Conservation (phyloP, 2,113 vertebrate genomes). For the Entosphenus tridentatus region DNA sequence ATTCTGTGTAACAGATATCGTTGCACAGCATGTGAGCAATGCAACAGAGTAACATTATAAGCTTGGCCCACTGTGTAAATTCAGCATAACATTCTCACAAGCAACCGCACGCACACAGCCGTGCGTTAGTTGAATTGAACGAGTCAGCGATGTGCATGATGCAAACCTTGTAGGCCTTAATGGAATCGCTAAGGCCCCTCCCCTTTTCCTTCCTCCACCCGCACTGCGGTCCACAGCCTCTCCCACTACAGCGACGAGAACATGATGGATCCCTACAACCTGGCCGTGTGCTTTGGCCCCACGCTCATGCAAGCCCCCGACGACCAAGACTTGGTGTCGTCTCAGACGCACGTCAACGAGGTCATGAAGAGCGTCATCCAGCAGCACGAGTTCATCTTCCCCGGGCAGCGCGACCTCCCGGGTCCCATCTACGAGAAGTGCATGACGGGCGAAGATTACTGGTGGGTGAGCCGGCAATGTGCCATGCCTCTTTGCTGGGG, state of each 20-base stretch:
- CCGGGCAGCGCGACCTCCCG: conserved; percentile 53
- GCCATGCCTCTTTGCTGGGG: neutral
- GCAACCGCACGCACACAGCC: too few species aligned
- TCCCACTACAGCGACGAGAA: conserved; percentile 97
- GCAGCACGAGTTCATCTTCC: conserved; percentile 80
- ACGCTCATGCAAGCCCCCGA: conserved; percentile 95
- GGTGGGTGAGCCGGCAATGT: conserved; percentile 28
- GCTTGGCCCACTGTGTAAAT: too few species aligned
- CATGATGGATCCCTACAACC: conserved; percentile 99
- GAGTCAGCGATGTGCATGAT: too few species aligned
- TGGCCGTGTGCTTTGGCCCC: conserved; percentile 95
- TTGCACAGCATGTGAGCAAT: too few species aligned
- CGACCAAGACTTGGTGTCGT: conserved; percentile 78
- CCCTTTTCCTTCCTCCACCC: too few species aligned
- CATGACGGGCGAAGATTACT: conserved; percentile 94
- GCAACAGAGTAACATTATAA: too few species aligned
- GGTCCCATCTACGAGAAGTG: conserved; percentile 94
- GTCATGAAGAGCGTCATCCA: conserved; percentile 93
- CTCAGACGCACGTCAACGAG: conserved; percentile 93
- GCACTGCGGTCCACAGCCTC: conserved; percentile 24
- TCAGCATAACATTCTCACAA: too few species aligned
- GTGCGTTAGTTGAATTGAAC: too few species aligned
- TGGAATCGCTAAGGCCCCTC: too few species aligned
- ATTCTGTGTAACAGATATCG: too few species aligned
- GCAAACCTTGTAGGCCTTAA: too few species aligned